phyloP scores from a whole-genome alignment of 2,888 invertebrate genomes.

The Luperina nickerlii region DNA sequence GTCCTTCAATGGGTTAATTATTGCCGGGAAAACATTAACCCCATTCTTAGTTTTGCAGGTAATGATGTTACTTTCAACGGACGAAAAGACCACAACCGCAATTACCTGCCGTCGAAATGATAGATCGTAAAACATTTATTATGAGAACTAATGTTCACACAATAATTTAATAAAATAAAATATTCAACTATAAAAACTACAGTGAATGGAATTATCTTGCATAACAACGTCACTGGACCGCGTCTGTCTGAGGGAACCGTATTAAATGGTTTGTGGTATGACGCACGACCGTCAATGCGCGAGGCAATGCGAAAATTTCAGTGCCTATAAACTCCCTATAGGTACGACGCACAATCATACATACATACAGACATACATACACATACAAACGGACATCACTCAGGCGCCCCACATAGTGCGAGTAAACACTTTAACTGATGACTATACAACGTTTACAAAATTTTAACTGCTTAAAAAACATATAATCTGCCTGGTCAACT shows the following conservation, averaged over 20 bases:
- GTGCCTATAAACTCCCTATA: slow-evolving; percentile 64
- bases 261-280: slow-evolving; percentile 82
- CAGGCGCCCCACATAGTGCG: slow-evolving; percentile 45
- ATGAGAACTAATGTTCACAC: not conserved
- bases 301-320: slow-evolving; percentile 67
- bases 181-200: not conserved
- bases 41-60: not conserved
- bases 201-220: slow-evolving; percentile 64
- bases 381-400: slow-evolving; percentile 39
- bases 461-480: slow-evolving; percentile 1
- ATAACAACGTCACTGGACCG: slow-evolving; percentile 61
- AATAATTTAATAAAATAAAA: not conserved
- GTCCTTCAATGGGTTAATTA: too few species aligned
- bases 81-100: not conserved
- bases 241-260: slow-evolving; percentile 77
- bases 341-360: slow-evolving; percentile 34
- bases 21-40: not conserved
- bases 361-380: slow-evolving; percentile 19
- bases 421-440: slow-evolving; percentile 50
- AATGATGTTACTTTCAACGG: not conserved
- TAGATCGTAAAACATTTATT: not conserved
- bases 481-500: too few species aligned
- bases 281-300: slow-evolving; percentile 73
- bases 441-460: slow-evolving; percentile 31
- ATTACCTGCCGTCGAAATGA: not conserved